phyloP scores from a whole-genome alignment of 2,113 vertebrate genomes.

The Philantomba maxwellii region DNA sequence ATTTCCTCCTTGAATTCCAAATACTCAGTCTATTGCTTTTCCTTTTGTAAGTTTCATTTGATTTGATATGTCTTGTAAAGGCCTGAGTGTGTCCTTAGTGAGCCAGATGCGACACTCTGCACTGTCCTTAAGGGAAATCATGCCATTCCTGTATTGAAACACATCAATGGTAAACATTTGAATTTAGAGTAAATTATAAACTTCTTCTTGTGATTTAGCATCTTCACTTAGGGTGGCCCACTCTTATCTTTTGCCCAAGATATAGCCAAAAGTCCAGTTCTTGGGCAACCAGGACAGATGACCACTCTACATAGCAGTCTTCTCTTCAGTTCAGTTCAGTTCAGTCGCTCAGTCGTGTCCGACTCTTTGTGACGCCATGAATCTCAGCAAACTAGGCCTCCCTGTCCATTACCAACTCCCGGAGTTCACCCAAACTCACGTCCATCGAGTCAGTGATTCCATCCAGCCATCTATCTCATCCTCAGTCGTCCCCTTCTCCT shows the following conservation, averaged over 20 bases:
- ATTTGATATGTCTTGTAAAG: background rate
- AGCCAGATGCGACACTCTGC: too few species aligned
- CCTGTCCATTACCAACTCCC: too few species aligned
- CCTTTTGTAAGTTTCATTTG: background rate
- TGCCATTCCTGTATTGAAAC: background rate
- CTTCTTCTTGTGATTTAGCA: background rate
- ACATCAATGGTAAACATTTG: background rate
- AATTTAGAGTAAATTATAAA: background rate
- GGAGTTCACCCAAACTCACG: too few species aligned
- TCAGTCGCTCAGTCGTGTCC: too few species aligned
- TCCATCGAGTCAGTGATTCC: too few species aligned
- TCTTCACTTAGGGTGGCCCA: fast-evolving
- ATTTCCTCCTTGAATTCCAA: background rate
- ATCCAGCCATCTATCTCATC: too few species aligned
- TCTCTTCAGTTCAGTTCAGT: background rate
- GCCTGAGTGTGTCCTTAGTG: background rate
- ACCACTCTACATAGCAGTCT: background rate
- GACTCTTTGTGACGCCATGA: too few species aligned
- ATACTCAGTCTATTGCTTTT: background rate
- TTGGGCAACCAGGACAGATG: background rate
- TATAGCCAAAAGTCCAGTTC: background rate
- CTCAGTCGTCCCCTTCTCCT: too few species aligned
- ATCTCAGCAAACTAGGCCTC: too few species aligned
- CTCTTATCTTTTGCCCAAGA: background rate
- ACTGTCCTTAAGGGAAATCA: background rate